Conservation (phyloP, 2,113 vertebrate genomes). For the Glaucidium brasilianum region DNA sequence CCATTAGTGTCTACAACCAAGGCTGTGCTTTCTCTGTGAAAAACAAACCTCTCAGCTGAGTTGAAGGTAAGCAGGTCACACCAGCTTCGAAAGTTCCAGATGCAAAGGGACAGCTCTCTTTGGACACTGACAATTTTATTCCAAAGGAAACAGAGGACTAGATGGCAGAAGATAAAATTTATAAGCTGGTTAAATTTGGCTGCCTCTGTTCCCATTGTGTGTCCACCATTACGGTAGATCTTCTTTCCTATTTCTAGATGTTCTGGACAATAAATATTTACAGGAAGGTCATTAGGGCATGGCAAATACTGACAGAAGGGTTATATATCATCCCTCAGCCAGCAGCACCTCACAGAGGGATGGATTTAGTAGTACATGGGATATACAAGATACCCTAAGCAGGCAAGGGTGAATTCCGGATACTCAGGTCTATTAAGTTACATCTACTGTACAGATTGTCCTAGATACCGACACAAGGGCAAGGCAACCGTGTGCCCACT, state of each 20-base stretch:
- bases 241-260: constrained; percentile 36
- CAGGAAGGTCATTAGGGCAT: constrained; percentile 45
- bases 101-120: background rate
- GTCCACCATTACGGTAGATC: background rate
- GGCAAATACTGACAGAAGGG: constrained; percentile 50
- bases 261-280: constrained; percentile 68
- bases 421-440: background rate
- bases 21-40: constrained; percentile 19
- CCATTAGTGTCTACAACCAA: background rate
- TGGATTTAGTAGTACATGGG: background rate
- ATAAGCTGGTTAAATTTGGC: background rate
- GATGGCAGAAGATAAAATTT: constrained; percentile 17
- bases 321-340: constrained; percentile 22
- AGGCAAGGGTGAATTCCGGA: background rate
- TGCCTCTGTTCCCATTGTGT: background rate
- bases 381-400: background rate
- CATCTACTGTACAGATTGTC: background rate
- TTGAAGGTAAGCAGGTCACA: background rate
- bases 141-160: background rate
- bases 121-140: background rate
- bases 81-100: background rate
- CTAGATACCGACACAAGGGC: background rate
- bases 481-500: background rate
- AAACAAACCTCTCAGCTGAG: constrained; percentile 3
- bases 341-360: constrained; percentile 48